phyloP scores from a whole-genome alignment of 2,797 vertebrate genomes.

The Mus minutoides region DNA sequence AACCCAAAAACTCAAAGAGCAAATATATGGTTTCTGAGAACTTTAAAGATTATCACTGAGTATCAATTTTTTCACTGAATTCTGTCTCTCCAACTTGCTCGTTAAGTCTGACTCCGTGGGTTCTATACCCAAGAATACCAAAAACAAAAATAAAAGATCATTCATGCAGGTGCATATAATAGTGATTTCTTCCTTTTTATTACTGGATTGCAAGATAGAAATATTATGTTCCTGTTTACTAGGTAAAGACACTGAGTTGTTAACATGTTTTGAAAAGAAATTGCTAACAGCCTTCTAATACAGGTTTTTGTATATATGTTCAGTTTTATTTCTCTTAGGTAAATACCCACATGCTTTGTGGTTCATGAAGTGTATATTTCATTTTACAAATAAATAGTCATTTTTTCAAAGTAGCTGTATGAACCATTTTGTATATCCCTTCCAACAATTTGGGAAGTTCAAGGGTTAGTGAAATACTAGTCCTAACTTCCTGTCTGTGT shows the following conservation, averaged over 20 bases:
- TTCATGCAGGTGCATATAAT: not conserved
- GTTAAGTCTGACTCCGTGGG: not conserved
- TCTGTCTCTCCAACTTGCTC: slow-evolving; percentile 31
- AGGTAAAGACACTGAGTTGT: not conserved
- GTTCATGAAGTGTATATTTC: not conserved
- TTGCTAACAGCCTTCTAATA: not conserved
- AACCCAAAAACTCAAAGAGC: not conserved
- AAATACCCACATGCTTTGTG: not conserved
- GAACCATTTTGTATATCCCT: not conserved
- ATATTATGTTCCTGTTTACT: not conserved
- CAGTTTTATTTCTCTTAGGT: slow-evolving; percentile 20
- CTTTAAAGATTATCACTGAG: slow-evolving; percentile 10
- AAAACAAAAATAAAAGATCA: not conserved
- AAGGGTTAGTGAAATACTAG: not conserved
- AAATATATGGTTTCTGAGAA: slow-evolving; percentile 36
- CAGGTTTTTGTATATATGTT: not conserved
- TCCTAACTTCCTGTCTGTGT: not conserved
- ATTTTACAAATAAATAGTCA: not conserved
- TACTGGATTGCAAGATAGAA: not conserved
- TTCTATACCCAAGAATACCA: not conserved
- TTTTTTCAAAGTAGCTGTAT: not conserved
- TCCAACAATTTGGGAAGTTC: not conserved
- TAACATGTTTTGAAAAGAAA: slow-evolving; percentile 21
- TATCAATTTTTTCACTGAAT: slow-evolving; percentile 60
- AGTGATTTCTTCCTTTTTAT: not conserved